A percentile compares a stretch with the other conserved stretches of the same genome.
Conservation (phyloP, 1,140 invertebrate species). For the Magallana ariakensis region DNA sequence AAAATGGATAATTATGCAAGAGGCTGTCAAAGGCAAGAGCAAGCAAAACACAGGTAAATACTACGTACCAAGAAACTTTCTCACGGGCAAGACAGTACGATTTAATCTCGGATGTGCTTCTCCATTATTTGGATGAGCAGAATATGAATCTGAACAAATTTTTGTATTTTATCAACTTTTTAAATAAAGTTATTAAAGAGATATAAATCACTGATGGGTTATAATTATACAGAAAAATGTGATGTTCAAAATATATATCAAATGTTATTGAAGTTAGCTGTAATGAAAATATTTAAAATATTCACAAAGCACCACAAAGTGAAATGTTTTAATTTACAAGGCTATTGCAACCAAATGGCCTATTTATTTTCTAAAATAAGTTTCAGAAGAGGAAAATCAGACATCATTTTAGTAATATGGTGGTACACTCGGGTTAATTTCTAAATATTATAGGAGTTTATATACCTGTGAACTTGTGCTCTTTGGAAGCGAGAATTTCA, state of each 20-base stretch:
- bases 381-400: too few relatives aligned
- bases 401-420: too few relatives aligned
- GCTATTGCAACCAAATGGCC: too few relatives aligned
- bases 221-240: too few relatives aligned
- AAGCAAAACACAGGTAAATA: constrained; percentile 6
- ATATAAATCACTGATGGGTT: too few relatives aligned
- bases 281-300: too few relatives aligned
- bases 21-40: constrained; percentile 17
- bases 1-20: neutral
- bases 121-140: constrained; percentile 28
- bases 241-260: too few relatives aligned
- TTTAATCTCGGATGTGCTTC: neutral
- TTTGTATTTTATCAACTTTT: neutral
- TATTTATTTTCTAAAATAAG: too few relatives aligned
- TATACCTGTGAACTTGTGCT: constrained; percentile 92
- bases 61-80: constrained; percentile 20
- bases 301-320: too few relatives aligned
- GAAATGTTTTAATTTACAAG: too few relatives aligned
- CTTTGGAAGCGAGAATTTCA: constrained; percentile 87
- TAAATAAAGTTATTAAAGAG: neutral
- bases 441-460: constrained; percentile 66
- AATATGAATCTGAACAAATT: constrained; percentile 33
- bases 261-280: too few relatives aligned
- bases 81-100: neutral
- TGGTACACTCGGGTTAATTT: neutral